These are phyloP conservation scores for Fregata magnificens DNA, from an alignment of 2,113 vertebrate genomes.

Conservation along the genomic window DNA sequence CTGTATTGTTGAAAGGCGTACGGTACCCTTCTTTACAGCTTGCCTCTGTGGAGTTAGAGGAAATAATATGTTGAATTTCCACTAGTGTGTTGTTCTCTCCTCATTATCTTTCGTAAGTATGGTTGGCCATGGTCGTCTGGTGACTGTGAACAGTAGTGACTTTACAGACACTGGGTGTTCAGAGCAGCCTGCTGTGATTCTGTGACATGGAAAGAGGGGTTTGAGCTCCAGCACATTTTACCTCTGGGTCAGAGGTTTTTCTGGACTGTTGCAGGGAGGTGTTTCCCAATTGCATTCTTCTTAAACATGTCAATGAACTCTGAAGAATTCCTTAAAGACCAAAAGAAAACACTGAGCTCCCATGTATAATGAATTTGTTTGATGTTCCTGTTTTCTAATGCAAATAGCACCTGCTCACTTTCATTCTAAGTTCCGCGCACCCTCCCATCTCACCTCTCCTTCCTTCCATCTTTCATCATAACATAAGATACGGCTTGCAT, in stretches of 20 bases:
- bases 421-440: too few species aligned
- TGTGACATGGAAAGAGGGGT: neutral
- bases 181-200: neutral
- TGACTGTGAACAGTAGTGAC: neutral
- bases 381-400: neutral
- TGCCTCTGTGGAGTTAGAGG: neutral
- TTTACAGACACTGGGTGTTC: neutral
- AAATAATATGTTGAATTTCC: neutral
- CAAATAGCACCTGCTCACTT: neutral
- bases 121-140: neutral
- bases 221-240: neutral
- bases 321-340: neutral
- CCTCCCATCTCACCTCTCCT: too few species aligned
- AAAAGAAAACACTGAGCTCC: neutral
- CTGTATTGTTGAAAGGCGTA: neutral
- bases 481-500: neutral
- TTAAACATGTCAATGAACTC: neutral
- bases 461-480: neutral
- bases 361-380: neutral
- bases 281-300: neutral
- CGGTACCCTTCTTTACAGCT: neutral
- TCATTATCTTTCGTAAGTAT: neutral
- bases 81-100: neutral
- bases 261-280: neutral
- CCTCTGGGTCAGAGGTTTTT: neutral